Base-by-base conservation (phyloP, 2,113 vertebrate species). In the Loxodonta africana region DNA sequence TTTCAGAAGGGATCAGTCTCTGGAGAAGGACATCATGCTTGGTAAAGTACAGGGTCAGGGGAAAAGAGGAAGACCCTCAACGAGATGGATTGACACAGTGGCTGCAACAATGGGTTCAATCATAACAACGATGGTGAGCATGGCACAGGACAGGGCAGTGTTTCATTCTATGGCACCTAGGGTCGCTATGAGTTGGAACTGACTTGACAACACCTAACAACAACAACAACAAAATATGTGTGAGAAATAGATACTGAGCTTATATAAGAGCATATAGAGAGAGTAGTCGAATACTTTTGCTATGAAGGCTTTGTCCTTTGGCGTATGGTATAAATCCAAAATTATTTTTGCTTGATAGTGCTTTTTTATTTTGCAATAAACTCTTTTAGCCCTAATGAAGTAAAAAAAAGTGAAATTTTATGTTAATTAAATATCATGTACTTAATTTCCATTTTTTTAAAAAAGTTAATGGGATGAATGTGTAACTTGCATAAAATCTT, bases 361-460 rank as follows among this genome's bases (percentile, higher is more conserved):
- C 62, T 51, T 73, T 88, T 76, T 77, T 30, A 41, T 46, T 74
- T 94, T 76, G 9, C 44, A 76, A 21, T 51, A 77, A 44, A 14
- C 14, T 57, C 20, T 63, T 82, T 90, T 77, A 94, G n/a, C n/a
- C 20, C 44, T 69, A 78, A 8, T 44, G 60, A 41, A 77, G 30
- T 60, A 71, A 18, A 87, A 94, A 86, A 46, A 71, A 71, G 44
- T 46, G 30, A 83, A 65, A 53, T 2, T 77, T 90, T 77, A 63
- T 76, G 30, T 67, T 90, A 76, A 83, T 67, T 83, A n/a, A 83
- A 83, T 83, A 46, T n/a, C 2, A 57, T 37, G 28, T 46, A 10
- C 37, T 77, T 83, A 77, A 67, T 94, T 77, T 57, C 10, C 28
- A 57, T 67, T 94, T 94, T 94, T 89, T 18, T 63, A 33, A 83